Evolutionary conservation across 2,888 invertebrate species (phyloP), one percentile per base, ranked within the genome.

Genomic region (Eulithis prunata): DNA sequence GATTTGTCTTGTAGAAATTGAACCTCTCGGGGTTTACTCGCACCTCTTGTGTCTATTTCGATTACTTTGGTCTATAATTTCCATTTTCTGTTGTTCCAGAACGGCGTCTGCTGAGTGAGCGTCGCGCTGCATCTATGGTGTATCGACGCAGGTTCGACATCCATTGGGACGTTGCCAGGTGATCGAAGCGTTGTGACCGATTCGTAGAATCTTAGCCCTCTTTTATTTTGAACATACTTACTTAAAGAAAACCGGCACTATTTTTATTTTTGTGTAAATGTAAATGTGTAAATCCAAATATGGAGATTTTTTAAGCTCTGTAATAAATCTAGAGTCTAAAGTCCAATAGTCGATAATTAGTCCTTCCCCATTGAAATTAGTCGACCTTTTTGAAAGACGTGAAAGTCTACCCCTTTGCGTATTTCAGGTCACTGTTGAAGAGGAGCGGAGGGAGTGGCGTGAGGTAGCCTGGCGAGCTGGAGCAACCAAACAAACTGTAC

Each of bases 131-230:
- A 84, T 90, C 90, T 91, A 93, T 93, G 93, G 90, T 87, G 90
- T 89, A 85, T 86, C 87, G 94, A 93, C 94, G 94, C 94, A 94
- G 94, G 91, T 94, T 94, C 88, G 93, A 94, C 86, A 95, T 94
- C 86, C 94, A 94, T 86, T 94, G 95, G 89, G 95, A 95, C 93
- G 94, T 95, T 88, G 95, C 95, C 90, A 95, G 95, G 95, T 95
- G 90, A 93, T 79, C 85, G 85, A 89, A 85, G 78, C 78, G 80
- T 79, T 76, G 76, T 67, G 70, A 70, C 74, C 71, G 66, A 58
- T 54, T 58, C 14, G n/a, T 8, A 7, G 10, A 32, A 5, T 1
- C n/a, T 14, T 14, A 47, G n/a, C n/a, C n/a, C n/a, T n/a, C 10
- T 41, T 41, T 41, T 41, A 41, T 41, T 8, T 41, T 41, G 8